phyloP scores from a whole-genome alignment of 1,140 invertebrate species.

The Pseudomyrmex flavicornis region DNA sequence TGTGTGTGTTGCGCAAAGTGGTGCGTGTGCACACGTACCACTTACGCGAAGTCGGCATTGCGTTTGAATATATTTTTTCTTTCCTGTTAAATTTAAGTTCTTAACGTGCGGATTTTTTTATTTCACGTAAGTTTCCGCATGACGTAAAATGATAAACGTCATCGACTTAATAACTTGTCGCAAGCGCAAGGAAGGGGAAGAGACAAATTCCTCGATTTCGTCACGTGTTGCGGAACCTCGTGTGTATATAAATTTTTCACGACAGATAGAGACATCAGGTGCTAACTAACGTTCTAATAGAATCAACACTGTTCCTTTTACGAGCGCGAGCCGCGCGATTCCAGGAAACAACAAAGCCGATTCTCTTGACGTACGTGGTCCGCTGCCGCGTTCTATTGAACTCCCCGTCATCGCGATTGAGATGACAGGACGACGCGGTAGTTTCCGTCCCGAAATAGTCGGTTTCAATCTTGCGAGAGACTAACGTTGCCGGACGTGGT shows the following conservation, averaged over 20 bases:
- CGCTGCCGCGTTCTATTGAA: conserved; percentile 34
- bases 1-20: not conserved
- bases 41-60: not conserved
- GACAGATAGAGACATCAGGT: conserved; percentile 36
- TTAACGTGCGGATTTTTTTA: too few species aligned
- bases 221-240: conserved; percentile 25
- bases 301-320: conserved; percentile 36
- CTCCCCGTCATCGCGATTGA: conserved; percentile 29
- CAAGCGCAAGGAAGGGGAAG: not conserved
- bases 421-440: conserved; percentile 52
- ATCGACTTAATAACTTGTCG: not conserved
- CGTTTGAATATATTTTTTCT: not conserved
- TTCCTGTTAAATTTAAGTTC: too few species aligned
- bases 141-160: conserved; percentile 21
- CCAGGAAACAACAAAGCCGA: not conserved
- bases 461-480: conserved; percentile 67
- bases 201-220: conserved; percentile 18
- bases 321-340: not conserved
- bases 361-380: not conserved
- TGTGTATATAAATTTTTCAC: conserved; percentile 33
- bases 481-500: conserved; percentile 41
- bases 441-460: conserved; percentile 61
- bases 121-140: not conserved
- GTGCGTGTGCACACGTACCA: too few species aligned
- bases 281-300: conserved; percentile 50